phyloP scores from a whole-genome alignment of 2,113 vertebrate species.

The Actenoides hombroni region DNA sequence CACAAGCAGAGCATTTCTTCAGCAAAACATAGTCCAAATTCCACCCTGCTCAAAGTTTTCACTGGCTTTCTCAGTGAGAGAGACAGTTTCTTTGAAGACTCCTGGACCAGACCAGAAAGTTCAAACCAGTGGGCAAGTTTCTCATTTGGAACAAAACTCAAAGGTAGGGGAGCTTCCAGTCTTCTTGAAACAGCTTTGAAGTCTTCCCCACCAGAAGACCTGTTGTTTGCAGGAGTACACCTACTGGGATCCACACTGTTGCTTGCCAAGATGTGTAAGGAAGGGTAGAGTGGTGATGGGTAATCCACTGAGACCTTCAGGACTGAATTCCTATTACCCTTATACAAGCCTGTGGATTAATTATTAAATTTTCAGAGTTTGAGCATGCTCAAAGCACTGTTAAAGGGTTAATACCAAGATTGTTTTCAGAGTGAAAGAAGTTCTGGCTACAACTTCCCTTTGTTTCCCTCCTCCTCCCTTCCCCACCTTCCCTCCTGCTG shows the following conservation, averaged over 20 bases:
- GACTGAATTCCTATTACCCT: background rate
- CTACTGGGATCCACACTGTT: background rate
- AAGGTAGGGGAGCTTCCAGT: background rate
- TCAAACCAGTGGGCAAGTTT: background rate
- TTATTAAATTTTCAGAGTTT: background rate
- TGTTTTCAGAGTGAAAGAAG: background rate
- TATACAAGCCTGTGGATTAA: background rate
- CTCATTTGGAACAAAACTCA: background rate
- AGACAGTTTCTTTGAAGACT: background rate
- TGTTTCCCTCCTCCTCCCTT: background rate
- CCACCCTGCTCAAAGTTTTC: background rate
- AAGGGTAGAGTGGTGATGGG: background rate
- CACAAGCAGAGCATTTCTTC: background rate
- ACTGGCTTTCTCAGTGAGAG: background rate
- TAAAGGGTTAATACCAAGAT: background rate
- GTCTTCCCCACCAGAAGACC: background rate
- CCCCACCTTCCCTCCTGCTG: slow-evolving; percentile 2
- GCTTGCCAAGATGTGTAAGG: background rate
- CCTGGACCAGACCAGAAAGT: background rate
- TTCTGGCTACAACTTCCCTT: background rate
- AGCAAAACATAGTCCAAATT: background rate
- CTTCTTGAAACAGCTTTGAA: background rate
- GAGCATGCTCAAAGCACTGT: background rate
- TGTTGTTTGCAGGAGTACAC: background rate
- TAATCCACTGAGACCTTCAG: background rate